Evolutionary conservation across 2,797 vertebrate genomes (phyloP), one percentile per base, ranked within the genome.

Genomic region (Pachyuromys duprasi): DNA sequence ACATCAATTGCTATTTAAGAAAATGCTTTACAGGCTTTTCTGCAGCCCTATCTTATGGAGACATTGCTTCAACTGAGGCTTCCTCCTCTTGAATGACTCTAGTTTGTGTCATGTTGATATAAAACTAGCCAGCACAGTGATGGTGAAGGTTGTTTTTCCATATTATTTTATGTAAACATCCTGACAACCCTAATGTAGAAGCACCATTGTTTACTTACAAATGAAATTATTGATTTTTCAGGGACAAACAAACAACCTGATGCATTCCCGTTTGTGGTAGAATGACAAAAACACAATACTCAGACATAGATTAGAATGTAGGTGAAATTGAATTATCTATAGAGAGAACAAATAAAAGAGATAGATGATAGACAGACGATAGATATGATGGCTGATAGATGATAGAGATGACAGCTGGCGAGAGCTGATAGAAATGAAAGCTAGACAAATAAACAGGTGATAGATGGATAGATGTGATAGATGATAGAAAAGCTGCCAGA

Each of bases 91-190:
- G 49, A 42, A 86, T n/a, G 42, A 69, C 31, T 67, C 31, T 67
- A 84, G 1, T 67, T 84, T 84, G 28, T 20, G 12, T 67, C 65
- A 33, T 69, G 20, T 53, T 86, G 82, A 53, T 13, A n/a, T 53
- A n/a, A 86, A 83, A 69, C 45, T 69, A 69, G 63, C 20, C 20
- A 69, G 22, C 42, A n/a, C 42, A 53, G 12, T 8, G 60, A 60
- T 57, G 15, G 7, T 39, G n/a, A 49, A 11, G 45, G 55, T 86
- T 67, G n/a, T 74, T 67, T 39, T 53, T 17, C 22, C 15, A 81
- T 62, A 63, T 94, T 93, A 81, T 87, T 95, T 93, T 28, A 92
- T 62, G 91, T 84, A 92, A 95, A 83, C 18, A 45, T 82, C 69
- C 26, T 33, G 74, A 70, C 5, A 86, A 90, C 14, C 31, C 28